Evolutionary conservation across 2,888 invertebrate genomes (phyloP).

Genomic region (Megastigmus dorsalis): DNA sequence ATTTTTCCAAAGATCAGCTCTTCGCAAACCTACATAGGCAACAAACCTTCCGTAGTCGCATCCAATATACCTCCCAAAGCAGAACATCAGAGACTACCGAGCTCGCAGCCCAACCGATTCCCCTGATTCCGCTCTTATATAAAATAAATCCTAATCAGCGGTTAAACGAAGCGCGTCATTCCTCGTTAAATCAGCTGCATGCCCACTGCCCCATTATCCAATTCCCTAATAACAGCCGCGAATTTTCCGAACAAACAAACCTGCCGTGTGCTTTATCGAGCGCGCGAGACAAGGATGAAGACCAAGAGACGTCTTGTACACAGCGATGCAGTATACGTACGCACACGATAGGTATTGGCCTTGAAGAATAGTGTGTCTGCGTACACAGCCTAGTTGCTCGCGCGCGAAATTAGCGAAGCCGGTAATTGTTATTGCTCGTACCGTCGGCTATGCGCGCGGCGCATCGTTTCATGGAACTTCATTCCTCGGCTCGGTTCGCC

Average conservation of each 20-base stretch:
- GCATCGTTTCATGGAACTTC: conserved; percentile 42
- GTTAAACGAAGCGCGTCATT: conserved; percentile 48
- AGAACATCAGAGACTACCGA: too few relatives aligned
- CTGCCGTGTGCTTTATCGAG: conserved; percentile 34
- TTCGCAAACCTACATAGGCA: too few relatives aligned
- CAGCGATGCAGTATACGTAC: too few relatives aligned
- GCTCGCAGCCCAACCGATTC: too few relatives aligned
- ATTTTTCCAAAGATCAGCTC: too few relatives aligned
- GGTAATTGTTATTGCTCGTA: conserved; percentile 53
- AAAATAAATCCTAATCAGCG: conserved; percentile 39
- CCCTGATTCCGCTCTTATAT: too few relatives aligned
- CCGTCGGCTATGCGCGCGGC: not conserved
- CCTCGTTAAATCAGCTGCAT: conserved; percentile 40
- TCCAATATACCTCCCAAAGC: too few relatives aligned
- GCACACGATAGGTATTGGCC: too few relatives aligned
- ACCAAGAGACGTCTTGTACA: too few relatives aligned
- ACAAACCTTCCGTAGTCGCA: too few relatives aligned
- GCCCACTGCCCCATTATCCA: conserved; percentile 8
- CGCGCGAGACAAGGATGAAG: not conserved
- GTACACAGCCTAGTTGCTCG: conserved; percentile 29
- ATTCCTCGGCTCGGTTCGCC: conserved; percentile 31
- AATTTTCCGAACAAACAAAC: conserved; percentile 30
- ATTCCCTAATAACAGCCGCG: conserved; percentile 16
- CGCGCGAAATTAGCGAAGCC: conserved; percentile 59
- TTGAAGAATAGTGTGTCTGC: too few relatives aligned